Conservation (phyloP, 1,140 invertebrate genomes). For the Temnothorax curvispinosus region DNA sequence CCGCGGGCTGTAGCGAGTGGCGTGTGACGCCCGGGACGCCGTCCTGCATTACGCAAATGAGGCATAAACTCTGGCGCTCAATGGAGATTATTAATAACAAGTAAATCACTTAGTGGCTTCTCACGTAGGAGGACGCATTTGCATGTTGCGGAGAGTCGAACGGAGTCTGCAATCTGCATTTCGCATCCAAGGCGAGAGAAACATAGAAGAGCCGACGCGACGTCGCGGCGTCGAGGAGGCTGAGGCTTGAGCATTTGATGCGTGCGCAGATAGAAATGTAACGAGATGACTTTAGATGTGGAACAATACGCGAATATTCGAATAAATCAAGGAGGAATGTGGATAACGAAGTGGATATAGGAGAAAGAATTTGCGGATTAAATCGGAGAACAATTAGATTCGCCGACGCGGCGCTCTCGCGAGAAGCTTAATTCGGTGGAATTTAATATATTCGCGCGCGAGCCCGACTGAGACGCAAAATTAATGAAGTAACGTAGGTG, state of each 20-base stretch:
- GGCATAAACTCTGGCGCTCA: constrained; percentile 77
- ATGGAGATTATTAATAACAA: constrained; percentile 79
- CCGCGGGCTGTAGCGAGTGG: constrained; percentile 57
- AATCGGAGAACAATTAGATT: constrained; percentile 32
- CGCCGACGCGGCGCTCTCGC: background rate
- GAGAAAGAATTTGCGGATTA: background rate
- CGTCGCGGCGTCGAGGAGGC: background rate
- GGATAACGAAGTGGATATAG: background rate
- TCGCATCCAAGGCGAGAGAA: background rate
- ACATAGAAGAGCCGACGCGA: background rate
- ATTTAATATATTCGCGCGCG: constrained; percentile 46
- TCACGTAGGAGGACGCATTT: constrained; percentile 66
- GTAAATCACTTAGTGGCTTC: constrained; percentile 75
- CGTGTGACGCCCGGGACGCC: constrained; percentile 40
- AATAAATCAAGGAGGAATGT: constrained; percentile 7
- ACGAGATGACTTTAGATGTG: background rate
- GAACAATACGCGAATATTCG: background rate
- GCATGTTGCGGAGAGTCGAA: constrained; percentile 45
- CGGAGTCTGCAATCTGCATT: constrained; percentile 9
- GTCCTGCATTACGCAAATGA: constrained; percentile 78
- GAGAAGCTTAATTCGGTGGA: constrained; percentile 32
- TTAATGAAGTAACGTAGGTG: constrained; percentile 40
- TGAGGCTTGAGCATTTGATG: background rate
- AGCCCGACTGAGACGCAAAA: background rate
- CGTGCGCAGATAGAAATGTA: background rate